These are phyloP conservation scores for Mythimna vitellina DNA, from an alignment of 2,888 invertebrate species.

Conservation along the genomic window DNA sequence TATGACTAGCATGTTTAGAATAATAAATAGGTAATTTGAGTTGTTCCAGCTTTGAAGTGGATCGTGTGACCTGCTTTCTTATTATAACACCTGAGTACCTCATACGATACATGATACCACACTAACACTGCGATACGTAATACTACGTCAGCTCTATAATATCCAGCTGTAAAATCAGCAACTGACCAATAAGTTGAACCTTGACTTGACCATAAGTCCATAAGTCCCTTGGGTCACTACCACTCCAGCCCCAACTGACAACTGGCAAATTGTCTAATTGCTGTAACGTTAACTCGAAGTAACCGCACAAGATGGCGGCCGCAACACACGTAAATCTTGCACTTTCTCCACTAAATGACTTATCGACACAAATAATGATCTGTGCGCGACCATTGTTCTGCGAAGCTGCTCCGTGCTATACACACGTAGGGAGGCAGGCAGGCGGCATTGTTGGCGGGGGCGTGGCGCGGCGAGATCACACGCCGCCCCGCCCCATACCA, in stretches of 20 bases:
- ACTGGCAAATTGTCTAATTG: neutral
- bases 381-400: conserved; percentile 62
- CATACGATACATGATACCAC: neutral
- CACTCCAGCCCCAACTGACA: neutral
- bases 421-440: conserved; percentile 40
- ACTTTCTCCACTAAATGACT: conserved; percentile 58
- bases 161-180: neutral
- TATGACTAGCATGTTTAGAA: neutral
- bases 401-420: conserved; percentile 50
- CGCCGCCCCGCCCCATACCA: conserved; percentile 31
- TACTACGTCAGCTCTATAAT: neutral
- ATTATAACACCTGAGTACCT: neutral
- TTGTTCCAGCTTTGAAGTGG: neutral
- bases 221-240: neutral
- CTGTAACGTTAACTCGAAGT: neutral
- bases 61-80: neutral
- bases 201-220: neutral
- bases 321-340: conserved; percentile 43
- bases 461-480: conserved; percentile 63
- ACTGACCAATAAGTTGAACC: neutral
- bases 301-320: conserved; percentile 12
- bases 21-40: neutral
- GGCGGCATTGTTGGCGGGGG: conserved; percentile 45
- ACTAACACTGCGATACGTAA: neutral
- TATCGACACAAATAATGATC: conserved; percentile 62